Evolutionary conservation across 2,113 vertebrate genomes (phyloP).

Genomic region (Bagarius yarrelli): DNA sequence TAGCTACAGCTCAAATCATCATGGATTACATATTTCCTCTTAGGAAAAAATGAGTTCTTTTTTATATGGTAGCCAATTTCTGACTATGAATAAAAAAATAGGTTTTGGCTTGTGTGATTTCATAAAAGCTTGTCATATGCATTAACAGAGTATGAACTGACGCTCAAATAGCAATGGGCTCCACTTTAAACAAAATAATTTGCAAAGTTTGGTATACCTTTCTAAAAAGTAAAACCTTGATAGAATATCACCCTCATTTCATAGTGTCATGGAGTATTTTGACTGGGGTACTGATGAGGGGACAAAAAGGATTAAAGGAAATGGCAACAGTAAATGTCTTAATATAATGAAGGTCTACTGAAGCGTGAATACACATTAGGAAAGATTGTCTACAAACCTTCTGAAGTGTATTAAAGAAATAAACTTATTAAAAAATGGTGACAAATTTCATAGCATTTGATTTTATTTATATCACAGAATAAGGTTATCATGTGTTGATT

Average conservation of each 20-base stretch:
- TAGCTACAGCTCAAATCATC: not conserved
- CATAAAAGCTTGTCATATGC: not conserved
- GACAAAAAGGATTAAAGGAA: not conserved
- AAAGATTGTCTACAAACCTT: not conserved
- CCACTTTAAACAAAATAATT: not conserved
- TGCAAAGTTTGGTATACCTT: not conserved
- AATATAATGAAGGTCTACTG: not conserved
- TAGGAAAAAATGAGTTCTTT: not conserved
- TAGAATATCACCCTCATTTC: not conserved
- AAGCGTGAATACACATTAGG: not conserved
- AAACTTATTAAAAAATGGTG: not conserved
- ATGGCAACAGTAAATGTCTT: not conserved
- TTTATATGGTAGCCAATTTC: slow-evolving; percentile 3
- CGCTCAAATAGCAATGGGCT: not conserved
- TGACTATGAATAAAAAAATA: not conserved
- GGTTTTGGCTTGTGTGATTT: not conserved
- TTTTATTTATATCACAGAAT: not conserved
- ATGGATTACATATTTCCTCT: slow-evolving; percentile 12
- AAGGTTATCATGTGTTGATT: not conserved
- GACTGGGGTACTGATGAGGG: not conserved
- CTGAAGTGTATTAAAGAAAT: not conserved
- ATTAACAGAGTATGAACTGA: not conserved
- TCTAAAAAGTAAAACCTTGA: not conserved
- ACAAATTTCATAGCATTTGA: not conserved
- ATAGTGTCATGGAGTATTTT: too few species aligned